A percentile compares a stretch with the other conserved stretches of the same genome.
Evolutionary conservation across 1,140 invertebrate genomes (phyloP).

Genomic region (Drosophila miranda): DNA sequence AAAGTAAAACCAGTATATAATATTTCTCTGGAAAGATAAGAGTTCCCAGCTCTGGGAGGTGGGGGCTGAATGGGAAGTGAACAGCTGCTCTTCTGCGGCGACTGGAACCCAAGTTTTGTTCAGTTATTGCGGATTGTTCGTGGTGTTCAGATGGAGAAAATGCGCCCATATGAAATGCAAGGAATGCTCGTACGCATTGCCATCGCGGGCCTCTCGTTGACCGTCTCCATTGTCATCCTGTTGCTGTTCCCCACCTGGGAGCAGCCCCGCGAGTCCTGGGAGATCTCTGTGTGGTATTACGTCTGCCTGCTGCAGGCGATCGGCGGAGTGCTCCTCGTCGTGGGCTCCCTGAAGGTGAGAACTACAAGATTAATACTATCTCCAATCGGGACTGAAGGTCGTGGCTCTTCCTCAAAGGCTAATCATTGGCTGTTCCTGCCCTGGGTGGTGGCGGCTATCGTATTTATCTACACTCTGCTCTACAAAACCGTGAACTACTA

Average conservation of each 20-base stretch:
- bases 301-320: slow-evolving; percentile 44
- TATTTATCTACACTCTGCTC: slow-evolving; percentile 39
- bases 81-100: too few species aligned
- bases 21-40: slow-evolving; percentile 11
- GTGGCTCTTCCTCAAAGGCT: slow-evolving; percentile 5
- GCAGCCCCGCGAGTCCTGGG: neutral
- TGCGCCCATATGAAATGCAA: neutral
- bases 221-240: slow-evolving; percentile 22
- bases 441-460: slow-evolving; percentile 37
- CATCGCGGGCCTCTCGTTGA: slow-evolving; percentile 26
- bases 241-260: neutral
- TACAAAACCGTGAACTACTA: slow-evolving; percentile 20
- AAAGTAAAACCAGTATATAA: neutral
- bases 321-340: slow-evolving; percentile 15
- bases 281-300: slow-evolving; percentile 25
- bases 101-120: too few species aligned
- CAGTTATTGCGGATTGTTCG: slow-evolving; percentile 24
- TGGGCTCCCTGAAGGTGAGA: slow-evolving; percentile 22
- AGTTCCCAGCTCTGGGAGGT: neutral
- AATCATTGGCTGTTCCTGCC: slow-evolving; percentile 41
- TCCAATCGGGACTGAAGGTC: neutral
- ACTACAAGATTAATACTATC: too few species aligned
- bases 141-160: slow-evolving; percentile 7
- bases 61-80: too few species aligned
- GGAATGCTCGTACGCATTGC: slow-evolving; percentile 3